phyloP scores from a whole-genome alignment of 2,797 vertebrate genomes.

The Microctenopoma stevenorrisi region DNA sequence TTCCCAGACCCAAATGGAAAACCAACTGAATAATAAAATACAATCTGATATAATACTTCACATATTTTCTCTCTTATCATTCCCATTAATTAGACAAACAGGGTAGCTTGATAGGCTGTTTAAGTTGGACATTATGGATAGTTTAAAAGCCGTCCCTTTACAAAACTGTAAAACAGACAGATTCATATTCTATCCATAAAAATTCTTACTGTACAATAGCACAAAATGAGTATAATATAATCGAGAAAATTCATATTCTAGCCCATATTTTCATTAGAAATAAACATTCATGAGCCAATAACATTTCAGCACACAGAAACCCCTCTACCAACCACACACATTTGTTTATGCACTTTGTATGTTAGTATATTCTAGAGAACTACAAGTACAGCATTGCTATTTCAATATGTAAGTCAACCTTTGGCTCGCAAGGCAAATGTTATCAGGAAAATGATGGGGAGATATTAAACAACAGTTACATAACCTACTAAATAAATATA shows the following conservation, averaged over 20 bases:
- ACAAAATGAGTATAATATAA: constrained; percentile 9
- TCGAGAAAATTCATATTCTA: background rate
- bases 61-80: constrained; percentile 50
- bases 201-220: constrained; percentile 1
- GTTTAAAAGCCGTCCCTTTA: constrained; percentile 25
- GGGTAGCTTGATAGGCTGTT: constrained; percentile 37
- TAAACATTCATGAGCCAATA: background rate
- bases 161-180: constrained; percentile 5
- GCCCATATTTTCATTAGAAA: background rate
- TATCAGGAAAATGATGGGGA: background rate
- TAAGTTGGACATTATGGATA: constrained; percentile 24
- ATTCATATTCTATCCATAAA: constrained; percentile 5
- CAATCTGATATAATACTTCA: constrained; percentile 57
- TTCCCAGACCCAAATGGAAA: constrained; percentile 68
- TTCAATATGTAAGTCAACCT: too few species aligned
- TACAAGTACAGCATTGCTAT: background rate
- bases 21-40: constrained; percentile 57
- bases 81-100: constrained; percentile 57
- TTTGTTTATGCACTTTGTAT: background rate
- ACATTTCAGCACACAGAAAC: background rate
- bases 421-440: background rate
- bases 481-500: background rate
- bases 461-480: too few species aligned
- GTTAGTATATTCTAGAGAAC: background rate
- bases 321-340: background rate